phyloP scores from a whole-genome alignment of 1,140 invertebrate species.

The Batillaria attramentaria region DNA sequence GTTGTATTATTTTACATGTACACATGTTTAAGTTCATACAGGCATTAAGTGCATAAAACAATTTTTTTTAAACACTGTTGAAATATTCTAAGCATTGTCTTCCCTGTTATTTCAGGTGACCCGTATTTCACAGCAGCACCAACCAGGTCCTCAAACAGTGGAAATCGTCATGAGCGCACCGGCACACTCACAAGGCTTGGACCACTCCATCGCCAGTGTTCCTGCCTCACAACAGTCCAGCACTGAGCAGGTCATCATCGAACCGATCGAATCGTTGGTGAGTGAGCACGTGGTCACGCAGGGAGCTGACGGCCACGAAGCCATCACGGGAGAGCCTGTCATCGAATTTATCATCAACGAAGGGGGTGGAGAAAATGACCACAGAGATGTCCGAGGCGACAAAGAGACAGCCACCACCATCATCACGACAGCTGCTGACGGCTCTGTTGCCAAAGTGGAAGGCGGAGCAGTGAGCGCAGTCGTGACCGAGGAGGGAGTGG shows the following conservation, averaged over 20 bases:
- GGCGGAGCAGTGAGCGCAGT: too few relatives aligned
- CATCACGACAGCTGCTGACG: background rate
- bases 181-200: too few relatives aligned
- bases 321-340: slow-evolving; percentile 13
- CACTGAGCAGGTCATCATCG: slow-evolving; percentile 16
- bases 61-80: too few relatives aligned
- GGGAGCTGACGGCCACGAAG: background rate
- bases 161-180: background rate
- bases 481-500: background rate
- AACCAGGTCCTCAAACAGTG: background rate
- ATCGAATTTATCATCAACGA: slow-evolving; percentile 22
- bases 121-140: background rate
- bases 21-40: too few relatives aligned
- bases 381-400: slow-evolving; percentile 10
- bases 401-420: background rate
- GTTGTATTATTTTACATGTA: too few relatives aligned
- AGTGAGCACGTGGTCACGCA: background rate
- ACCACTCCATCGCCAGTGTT: background rate
- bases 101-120: too few relatives aligned
- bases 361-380: background rate
- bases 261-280: background rate
- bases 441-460: too few relatives aligned
- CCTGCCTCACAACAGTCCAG: background rate
- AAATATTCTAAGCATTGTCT: too few relatives aligned
- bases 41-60: too few relatives aligned